Percentiles rank a stretch among this genome's conserved stretches.
Evolutionary conservation across 2,113 vertebrate genomes (phyloP).

Genomic region (Cyphomyrus plagiostoma): DNA sequence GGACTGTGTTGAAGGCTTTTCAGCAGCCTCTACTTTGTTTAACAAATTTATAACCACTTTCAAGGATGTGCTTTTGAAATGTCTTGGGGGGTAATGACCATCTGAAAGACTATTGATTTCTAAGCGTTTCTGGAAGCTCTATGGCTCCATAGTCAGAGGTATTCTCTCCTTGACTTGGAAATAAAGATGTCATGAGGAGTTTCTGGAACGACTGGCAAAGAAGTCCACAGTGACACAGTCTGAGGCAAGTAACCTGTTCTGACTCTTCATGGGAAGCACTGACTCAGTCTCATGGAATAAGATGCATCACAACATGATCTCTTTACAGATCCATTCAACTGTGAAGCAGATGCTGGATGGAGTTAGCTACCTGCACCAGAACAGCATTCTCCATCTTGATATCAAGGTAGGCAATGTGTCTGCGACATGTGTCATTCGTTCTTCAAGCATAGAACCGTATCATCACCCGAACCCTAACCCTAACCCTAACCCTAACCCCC

Average conservation of each 20-base stretch:
- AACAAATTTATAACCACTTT: constrained; percentile 13
- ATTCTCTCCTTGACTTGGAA: constrained; percentile 44
- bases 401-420: constrained; percentile 69
- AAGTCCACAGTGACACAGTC: constrained; percentile 80
- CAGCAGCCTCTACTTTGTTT: neutral
- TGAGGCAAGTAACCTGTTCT: constrained; percentile 66
- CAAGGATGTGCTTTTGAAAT: neutral
- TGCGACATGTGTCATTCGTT: neutral
- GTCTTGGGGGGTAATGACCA: neutral
- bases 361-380: constrained; percentile 79
- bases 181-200: constrained; percentile 83
- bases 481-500: no score
- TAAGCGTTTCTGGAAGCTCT: neutral
- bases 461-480: no score
- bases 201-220: constrained; percentile 80
- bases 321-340: constrained; percentile 74
- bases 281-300: neutral
- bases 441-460: neutral
- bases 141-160: neutral
- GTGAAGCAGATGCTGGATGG: constrained; percentile 84
- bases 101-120: neutral
- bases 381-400: constrained; percentile 81
- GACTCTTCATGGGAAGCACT: neutral
- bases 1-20: neutral
- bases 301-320: constrained; percentile 4